Conservation (phyloP, 2,113 vertebrate genomes). For the Lepus europaeus region DNA sequence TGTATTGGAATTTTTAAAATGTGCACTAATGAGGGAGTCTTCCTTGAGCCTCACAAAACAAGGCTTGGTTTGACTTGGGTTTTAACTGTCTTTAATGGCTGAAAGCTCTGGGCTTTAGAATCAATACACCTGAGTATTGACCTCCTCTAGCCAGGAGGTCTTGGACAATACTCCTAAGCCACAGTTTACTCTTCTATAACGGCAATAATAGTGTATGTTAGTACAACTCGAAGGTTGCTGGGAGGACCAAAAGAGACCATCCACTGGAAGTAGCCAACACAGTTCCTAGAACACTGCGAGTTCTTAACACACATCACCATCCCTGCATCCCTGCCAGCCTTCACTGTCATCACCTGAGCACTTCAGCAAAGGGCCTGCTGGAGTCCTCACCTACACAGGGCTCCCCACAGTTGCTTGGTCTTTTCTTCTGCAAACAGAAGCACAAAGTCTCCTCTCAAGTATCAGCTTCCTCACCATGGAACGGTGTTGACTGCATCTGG, state of each 20-base stretch:
- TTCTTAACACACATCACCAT: no score
- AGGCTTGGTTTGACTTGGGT: no score
- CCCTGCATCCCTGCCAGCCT: neutral
- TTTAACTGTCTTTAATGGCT: neutral
- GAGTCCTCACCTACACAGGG: rapidly evolving
- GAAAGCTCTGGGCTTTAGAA: neutral
- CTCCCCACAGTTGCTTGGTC: rapidly evolving
- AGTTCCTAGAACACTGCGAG: neutral
- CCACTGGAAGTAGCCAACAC: neutral
- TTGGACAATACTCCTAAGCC: neutral
- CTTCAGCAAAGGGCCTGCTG: neutral
- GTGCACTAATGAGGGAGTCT: neutral
- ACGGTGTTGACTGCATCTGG: rapidly evolving
- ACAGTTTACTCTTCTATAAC: neutral
- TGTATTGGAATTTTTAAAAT: neutral
- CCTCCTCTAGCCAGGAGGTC: neutral
- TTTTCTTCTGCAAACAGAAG: neutral
- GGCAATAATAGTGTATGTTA: neutral
- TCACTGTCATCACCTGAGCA: neutral
- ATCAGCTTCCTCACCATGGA: neutral
- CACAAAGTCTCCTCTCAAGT: neutral
- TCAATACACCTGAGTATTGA: neutral
- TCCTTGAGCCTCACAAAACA: neutral
- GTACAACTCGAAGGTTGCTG: neutral
- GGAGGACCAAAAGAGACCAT: neutral